Evolutionary conservation across 2,888 invertebrate genomes (phyloP), one percentile per base, ranked within the genome.

Genomic region (Heliconius charithonia): DNA sequence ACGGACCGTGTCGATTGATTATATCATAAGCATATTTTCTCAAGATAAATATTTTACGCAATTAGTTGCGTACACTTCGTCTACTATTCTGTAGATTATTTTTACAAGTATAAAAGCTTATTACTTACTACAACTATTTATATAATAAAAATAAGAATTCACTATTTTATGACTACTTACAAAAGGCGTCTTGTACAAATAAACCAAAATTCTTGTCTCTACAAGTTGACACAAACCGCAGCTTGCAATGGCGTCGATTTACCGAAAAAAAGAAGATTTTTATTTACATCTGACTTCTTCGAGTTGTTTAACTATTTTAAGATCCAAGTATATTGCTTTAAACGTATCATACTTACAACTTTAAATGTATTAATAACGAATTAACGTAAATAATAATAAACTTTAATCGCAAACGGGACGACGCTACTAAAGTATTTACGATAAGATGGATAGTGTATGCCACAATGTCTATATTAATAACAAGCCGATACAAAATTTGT

Each of bases 11-110:
- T 87, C 89, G 89, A 89, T 91, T 89, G 86, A 91, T 90, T 89
- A 85, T 88, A 87, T 90, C 89, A 88, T 87, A 85, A 87, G 88
- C 88, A 87, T 89, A 90, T 87, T 86, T 92, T 92, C 91, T 88
- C 92, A 91, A 90, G 91, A 90, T 87, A 85, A 85, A 86, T 85
- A 85, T 84, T 85, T 83, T 84, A 81, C 85, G 37, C 84, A 84
- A 86, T 88, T 83, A 83, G 80, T 79, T 79, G 62, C 74, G 76
- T 78, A 78, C 86, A 91, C 91, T 91, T 89, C 90, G 88, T 90
- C 86, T 85, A 85, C 84, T 85, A 66, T 70, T 73, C 76, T 67
- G 51, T 25, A 72, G 70, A 72, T 74, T 79, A 74, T 67, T 72
- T 78, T 73, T 73, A 65, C 73, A 75, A 78, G 63, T 75, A 62